A percentile compares a stretch with the other conserved stretches of the same genome.
Evolutionary conservation across 2,888 invertebrate species (phyloP).

Genomic region (Protophormia terraenovae): DNA sequence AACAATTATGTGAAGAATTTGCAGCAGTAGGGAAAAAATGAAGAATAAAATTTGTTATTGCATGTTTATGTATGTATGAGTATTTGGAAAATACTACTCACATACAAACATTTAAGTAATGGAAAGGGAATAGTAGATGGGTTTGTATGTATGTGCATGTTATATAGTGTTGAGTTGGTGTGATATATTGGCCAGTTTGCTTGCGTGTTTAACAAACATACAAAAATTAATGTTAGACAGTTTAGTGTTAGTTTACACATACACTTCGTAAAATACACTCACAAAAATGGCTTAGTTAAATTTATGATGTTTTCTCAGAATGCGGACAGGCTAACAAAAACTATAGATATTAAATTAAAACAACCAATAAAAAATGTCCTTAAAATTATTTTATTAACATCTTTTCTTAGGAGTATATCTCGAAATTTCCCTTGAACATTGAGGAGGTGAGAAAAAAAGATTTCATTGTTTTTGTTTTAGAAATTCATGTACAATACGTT

Average conservation of each 20-base stretch:
- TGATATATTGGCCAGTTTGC: conserved; percentile 13
- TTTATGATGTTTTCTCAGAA: background rate
- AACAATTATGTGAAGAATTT: too few relatives aligned
- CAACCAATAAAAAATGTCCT: background rate
- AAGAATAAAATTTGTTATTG: background rate
- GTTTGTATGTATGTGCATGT: background rate
- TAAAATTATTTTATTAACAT: background rate
- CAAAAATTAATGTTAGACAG: conserved; percentile 23
- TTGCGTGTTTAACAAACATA: conserved; percentile 27
- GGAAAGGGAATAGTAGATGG: background rate
- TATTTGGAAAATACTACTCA: background rate
- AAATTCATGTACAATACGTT: background rate
- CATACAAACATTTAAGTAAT: background rate
- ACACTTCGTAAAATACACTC: background rate
- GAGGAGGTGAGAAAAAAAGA: background rate
- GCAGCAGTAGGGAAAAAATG: background rate
- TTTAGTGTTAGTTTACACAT: background rate
- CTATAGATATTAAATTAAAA: too few relatives aligned
- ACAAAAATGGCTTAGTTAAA: background rate
- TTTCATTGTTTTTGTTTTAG: background rate
- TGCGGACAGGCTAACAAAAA: too few relatives aligned
- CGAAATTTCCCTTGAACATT: background rate
- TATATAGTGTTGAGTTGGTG: background rate
- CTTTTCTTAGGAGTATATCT: background rate
- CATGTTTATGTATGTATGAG: background rate